Evolutionary conservation across 2,113 vertebrate genomes (phyloP).

Genomic region (Sardina pilchardus): DNA sequence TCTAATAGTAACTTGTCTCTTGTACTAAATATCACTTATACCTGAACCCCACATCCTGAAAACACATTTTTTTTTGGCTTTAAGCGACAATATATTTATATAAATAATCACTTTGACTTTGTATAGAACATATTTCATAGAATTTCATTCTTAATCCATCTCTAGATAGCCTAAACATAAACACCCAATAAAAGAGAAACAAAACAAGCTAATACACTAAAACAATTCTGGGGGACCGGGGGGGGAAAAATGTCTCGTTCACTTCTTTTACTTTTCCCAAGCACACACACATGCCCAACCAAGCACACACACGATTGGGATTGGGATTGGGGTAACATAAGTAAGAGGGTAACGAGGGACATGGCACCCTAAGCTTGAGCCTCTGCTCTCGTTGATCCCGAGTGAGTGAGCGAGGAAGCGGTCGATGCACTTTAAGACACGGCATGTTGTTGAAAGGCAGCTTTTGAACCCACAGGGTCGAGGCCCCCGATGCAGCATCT

Average conservation of each 20-base stretch:
- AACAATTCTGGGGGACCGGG: not conserved
- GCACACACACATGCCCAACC: slow-evolving; percentile 36
- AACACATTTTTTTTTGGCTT: slow-evolving; percentile 68
- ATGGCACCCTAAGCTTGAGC: not conserved
- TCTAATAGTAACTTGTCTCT: not conserved
- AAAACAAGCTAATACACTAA: not conserved
- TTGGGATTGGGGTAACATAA: slow-evolving; percentile 38
- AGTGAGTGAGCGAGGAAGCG: slow-evolving; percentile 21
- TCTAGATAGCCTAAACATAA: not conserved
- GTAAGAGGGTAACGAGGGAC: not conserved
- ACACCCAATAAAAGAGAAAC: not conserved
- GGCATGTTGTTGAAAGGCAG: slow-evolving; percentile 46
- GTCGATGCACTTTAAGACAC: slow-evolving; percentile 34
- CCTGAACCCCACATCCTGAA: not conserved
- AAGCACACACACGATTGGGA: slow-evolving; percentile 38
- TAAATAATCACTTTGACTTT: slow-evolving; percentile 34
- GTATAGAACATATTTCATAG: slow-evolving; percentile 3
- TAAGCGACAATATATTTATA: slow-evolving; percentile 51
- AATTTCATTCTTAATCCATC: not conserved
- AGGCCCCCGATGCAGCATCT: slow-evolving; percentile 40
- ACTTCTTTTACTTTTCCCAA: slow-evolving; percentile 24
- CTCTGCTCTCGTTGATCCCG: not conserved
- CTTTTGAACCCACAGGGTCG: slow-evolving; percentile 45
- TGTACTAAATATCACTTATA: not conserved
- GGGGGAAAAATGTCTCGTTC: not conserved